Conservation (phyloP, 2,888 invertebrate species). For the Caenorhabditis japonica region DNA sequence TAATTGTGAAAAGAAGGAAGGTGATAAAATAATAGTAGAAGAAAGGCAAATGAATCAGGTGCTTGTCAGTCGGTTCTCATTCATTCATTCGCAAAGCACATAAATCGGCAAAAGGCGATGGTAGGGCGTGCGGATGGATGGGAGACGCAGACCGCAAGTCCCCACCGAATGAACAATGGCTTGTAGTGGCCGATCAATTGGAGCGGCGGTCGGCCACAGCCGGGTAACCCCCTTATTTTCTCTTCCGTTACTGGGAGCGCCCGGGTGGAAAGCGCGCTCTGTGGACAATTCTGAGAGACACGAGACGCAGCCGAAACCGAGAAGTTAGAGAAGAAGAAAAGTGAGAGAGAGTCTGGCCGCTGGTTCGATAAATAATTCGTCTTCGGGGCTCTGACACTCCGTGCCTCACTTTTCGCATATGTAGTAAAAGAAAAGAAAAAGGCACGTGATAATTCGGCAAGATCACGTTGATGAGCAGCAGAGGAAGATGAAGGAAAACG, state of each 20-base stretch:
- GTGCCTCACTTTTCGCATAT: constrained; percentile 34
- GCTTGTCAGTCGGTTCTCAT: constrained; percentile 45
- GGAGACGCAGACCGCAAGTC: constrained; percentile 43
- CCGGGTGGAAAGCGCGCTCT: constrained; percentile 13
- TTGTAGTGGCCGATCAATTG: constrained; percentile 53
- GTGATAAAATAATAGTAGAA: constrained; percentile 45
- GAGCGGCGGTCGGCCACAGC: constrained; percentile 40
- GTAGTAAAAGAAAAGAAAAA: constrained; percentile 31
- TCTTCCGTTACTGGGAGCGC: constrained; percentile 10
- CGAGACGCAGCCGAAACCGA: constrained; percentile 9
- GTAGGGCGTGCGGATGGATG: constrained; percentile 20
- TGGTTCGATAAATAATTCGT: constrained; percentile 49
- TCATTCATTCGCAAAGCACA: constrained; percentile 48
- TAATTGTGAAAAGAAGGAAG: constrained; percentile 21
- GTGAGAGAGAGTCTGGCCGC: constrained; percentile 13
- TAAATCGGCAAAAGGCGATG: constrained; percentile 31
- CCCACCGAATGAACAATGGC: constrained; percentile 49
- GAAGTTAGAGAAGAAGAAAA: constrained; percentile 1
- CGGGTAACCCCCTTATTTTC: constrained; percentile 8
- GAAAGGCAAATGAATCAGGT: constrained; percentile 19
- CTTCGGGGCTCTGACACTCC: constrained; percentile 34
- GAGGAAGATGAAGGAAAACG: constrained; percentile 7
- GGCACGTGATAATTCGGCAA: constrained; percentile 36
- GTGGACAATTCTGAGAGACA: constrained; percentile 15
- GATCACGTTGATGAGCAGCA: constrained; percentile 15